These are phyloP conservation scores for Apolygus lucorum DNA, from an alignment of 1,140 invertebrate genomes.

Conservation along the genomic window DNA sequence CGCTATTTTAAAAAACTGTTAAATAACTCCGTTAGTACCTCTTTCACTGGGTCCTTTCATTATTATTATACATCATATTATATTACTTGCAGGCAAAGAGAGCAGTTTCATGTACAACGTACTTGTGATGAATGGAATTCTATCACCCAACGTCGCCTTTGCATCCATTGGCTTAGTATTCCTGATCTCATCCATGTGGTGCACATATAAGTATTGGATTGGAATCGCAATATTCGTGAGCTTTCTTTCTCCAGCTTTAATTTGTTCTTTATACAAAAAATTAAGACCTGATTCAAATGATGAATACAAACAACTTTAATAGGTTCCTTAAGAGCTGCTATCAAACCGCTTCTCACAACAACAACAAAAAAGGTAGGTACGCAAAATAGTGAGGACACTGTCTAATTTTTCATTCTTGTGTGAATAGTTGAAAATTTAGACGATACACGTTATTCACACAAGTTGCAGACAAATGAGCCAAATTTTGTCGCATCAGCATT, in stretches of 20 bases:
- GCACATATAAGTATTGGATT: constrained; percentile 22
- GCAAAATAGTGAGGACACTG: too few relatives aligned
- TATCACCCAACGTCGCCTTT: constrained; percentile 20
- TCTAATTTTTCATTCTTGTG: too few relatives aligned
- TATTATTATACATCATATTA: too few relatives aligned
- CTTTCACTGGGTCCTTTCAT: not conserved
- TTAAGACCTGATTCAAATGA: not conserved
- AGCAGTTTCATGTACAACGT: constrained; percentile 5
- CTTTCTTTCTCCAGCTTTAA: constrained; percentile 6
- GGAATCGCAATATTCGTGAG: constrained; percentile 14
- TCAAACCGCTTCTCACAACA: too few relatives aligned
- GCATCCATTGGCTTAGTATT: constrained; percentile 16
- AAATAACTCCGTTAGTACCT: too few relatives aligned
- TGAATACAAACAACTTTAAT: constrained; percentile 4
- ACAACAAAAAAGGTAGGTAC: too few relatives aligned
- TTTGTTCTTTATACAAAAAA: not conserved
- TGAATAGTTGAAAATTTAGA: too few relatives aligned
- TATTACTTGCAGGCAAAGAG: not conserved
- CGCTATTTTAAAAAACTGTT: too few relatives aligned
- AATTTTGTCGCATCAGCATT: too few relatives aligned
- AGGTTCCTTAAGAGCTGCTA: too few relatives aligned
- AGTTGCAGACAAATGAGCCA: too few relatives aligned
- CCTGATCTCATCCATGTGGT: constrained; percentile 21
- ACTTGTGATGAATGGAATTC: constrained; percentile 21
- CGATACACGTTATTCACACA: too few relatives aligned